phyloP scores from a whole-genome alignment of 2,888 invertebrate species.

The Rhabditoides inermis region DNA sequence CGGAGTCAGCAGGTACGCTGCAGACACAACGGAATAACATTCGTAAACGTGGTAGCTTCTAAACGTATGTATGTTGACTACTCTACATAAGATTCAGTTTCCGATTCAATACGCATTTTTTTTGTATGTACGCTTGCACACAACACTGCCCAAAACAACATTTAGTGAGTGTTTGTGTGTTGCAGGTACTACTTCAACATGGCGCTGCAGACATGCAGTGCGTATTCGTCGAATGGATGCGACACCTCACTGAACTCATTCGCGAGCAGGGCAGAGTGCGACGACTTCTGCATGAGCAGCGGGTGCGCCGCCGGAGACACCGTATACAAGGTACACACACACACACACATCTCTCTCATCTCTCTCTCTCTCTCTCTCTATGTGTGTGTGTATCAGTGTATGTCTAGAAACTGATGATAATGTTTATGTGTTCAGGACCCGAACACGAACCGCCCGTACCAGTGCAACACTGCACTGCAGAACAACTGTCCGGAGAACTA shows the following conservation, averaged over 20 bases:
- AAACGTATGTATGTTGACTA: too few relatives aligned
- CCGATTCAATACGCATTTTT: neutral
- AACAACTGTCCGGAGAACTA: constrained; percentile 29
- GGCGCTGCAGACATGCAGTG: constrained; percentile 28
- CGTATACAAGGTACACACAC: constrained; percentile 18
- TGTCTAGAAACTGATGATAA: neutral
- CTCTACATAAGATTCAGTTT: neutral
- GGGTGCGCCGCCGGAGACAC: constrained; percentile 30
- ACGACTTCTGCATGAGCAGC: constrained; percentile 34
- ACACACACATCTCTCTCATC: too few relatives aligned
- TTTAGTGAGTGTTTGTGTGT: constrained; percentile 2
- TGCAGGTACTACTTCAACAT: constrained; percentile 35
- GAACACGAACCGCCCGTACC: constrained; percentile 25
- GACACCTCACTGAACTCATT: constrained; percentile 41
- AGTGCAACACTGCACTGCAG: constrained; percentile 29
- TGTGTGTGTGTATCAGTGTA: too few relatives aligned
- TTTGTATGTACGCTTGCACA: neutral
- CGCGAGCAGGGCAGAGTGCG: constrained; percentile 31
- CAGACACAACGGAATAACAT: too few relatives aligned
- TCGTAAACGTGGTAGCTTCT: too few relatives aligned
- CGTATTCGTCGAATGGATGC: constrained; percentile 36
- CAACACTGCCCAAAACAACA: neutral
- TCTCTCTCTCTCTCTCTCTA: too few relatives aligned
- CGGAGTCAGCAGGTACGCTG: too few relatives aligned
- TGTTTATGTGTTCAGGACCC: constrained; percentile 14